Evolutionary conservation across 2,888 invertebrate species (phyloP).

Genomic region (Sminthurides aquaticus): DNA sequence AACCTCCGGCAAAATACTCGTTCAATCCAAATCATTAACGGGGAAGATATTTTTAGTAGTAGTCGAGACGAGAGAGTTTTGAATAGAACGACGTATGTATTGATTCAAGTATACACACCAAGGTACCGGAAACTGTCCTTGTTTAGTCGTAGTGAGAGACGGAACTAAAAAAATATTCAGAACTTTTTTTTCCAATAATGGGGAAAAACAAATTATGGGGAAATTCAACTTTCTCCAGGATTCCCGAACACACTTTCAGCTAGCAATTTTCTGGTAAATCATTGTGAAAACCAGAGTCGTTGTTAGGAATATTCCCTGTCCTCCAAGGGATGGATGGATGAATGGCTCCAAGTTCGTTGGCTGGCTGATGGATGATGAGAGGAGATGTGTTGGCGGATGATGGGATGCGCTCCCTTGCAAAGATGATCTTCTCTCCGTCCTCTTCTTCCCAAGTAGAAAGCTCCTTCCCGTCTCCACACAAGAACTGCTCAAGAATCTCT

Average conservation of each 20-base stretch:
- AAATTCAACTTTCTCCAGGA: slow-evolving; percentile 4
- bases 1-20: not conserved
- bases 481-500: slow-evolving; percentile 25
- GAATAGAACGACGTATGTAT: no score
- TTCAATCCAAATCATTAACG: no score
- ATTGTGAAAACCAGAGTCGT: slow-evolving; percentile 29
- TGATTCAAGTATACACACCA: no score
- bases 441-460: not conserved
- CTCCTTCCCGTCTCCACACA: not conserved
- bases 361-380: not conserved
- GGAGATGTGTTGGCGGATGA: not conserved
- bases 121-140: no score
- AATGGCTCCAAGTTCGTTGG: not conserved
- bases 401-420: not conserved
- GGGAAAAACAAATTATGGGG: not conserved
- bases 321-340: no score
- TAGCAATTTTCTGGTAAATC: slow-evolving; percentile 25
- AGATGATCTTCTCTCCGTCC: not conserved
- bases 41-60: no score
- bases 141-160: no score
- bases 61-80: no score
- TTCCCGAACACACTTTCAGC: slow-evolving; percentile 8
- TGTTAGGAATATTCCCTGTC: no score
- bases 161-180: no score
- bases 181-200: no score